phyloP scores from a whole-genome alignment of 2,888 invertebrate genomes.

The Branchipolynoe longqiensis region DNA sequence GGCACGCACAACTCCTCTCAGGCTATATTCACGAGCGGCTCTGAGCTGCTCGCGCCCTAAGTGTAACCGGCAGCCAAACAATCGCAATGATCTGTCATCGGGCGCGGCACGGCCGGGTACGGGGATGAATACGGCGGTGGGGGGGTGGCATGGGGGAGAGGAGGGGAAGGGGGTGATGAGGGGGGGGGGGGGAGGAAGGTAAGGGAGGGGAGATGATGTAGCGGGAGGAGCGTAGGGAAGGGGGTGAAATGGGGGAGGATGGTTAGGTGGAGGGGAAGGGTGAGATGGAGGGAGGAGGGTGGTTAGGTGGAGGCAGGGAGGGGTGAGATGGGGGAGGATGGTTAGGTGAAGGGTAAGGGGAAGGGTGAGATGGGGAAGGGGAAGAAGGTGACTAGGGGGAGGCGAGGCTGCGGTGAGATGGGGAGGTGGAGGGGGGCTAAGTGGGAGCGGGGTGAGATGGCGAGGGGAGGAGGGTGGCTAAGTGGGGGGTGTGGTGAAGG shows the following conservation, averaged over 20 bases:
- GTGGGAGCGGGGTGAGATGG: not conserved
- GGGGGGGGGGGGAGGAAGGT: not conserved
- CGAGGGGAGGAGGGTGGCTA: not conserved
- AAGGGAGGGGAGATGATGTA: not conserved
- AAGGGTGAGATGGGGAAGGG: not conserved
- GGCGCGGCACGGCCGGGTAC: not conserved
- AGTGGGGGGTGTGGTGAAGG: not conserved
- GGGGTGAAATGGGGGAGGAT: not conserved
- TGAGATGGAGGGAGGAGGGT: not conserved
- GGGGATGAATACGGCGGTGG: not conserved
- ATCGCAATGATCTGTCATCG: slow-evolving; percentile 7
- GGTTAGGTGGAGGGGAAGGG: not conserved
- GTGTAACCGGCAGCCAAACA: slow-evolving; percentile 5
- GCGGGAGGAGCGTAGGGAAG: not conserved
- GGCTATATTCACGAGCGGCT: not conserved
- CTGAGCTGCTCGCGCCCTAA: not conserved
- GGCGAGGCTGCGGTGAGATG: not conserved
- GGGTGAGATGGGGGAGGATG: not conserved
- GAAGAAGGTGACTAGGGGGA: not conserved
- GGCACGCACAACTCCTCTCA: slow-evolving; percentile 1
- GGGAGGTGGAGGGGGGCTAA: not conserved
- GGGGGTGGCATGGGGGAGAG: not conserved
- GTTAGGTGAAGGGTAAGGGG: not conserved
- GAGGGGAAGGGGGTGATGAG: not conserved
- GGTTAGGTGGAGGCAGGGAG: not conserved